phyloP scores from a whole-genome alignment of 2,113 vertebrate genomes.

The Arenaria interpres region DNA sequence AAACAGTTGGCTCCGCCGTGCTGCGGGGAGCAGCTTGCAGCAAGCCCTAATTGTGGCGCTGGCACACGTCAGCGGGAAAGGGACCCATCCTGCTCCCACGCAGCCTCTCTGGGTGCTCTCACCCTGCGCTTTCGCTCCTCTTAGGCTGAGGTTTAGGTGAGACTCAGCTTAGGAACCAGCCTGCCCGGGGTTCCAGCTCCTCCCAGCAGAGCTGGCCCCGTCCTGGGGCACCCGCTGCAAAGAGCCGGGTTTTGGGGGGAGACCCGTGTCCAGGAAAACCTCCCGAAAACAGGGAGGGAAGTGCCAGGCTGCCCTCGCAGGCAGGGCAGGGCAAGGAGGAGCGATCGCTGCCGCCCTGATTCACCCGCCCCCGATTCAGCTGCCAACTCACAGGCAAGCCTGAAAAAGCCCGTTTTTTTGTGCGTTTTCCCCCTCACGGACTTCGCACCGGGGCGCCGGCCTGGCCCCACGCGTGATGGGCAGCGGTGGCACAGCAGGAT shows the following conservation, averaged over 20 bases:
- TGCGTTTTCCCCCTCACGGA: rapidly evolving
- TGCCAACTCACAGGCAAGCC: background rate
- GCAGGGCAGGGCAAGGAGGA: background rate
- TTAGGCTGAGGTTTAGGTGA: background rate
- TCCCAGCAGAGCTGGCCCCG: background rate
- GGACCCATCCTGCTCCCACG: background rate
- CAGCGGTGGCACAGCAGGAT: background rate
- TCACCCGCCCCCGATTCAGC: background rate
- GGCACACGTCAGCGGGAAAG: background rate
- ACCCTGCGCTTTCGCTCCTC: background rate
- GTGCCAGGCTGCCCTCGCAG: background rate
- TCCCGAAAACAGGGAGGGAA: background rate
- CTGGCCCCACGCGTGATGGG: rapidly evolving
- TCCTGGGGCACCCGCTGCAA: background rate
- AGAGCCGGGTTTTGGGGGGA: rapidly evolving
- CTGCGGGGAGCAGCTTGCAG: background rate
- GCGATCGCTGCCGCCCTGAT: background rate
- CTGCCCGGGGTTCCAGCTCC: background rate
- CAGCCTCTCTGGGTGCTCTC: background rate
- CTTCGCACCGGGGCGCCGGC: too few species aligned
- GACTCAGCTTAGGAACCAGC: background rate
- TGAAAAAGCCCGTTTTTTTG: background rate
- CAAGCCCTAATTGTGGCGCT: background rate
- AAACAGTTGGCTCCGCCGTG: background rate
- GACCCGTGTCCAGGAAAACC: too few species aligned